These are phyloP conservation scores for Sipha flava DNA, from an alignment of 1,140 invertebrate genomes.

Conservation along the genomic window DNA sequence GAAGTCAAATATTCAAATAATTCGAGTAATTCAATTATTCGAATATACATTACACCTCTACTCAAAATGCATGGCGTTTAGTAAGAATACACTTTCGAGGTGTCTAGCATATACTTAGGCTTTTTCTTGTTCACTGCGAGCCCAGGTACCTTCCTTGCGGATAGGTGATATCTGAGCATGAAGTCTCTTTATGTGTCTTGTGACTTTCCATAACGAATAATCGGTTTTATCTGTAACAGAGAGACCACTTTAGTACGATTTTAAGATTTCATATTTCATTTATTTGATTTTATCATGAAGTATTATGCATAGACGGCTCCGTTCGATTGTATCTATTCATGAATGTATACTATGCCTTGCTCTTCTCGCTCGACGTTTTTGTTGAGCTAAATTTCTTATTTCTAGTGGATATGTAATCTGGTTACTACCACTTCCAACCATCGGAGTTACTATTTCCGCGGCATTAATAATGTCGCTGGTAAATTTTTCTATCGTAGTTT, in stretches of 20 bases:
- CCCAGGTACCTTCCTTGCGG: constrained; percentile 34
- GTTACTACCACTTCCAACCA: not conserved
- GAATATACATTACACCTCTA: too few relatives aligned
- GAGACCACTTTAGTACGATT: not conserved
- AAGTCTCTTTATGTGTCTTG: constrained; percentile 27
- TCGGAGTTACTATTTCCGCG: not conserved
- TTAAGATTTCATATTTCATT: not conserved
- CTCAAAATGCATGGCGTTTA: not conserved
- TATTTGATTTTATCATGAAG: not conserved
- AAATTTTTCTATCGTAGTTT: not conserved
- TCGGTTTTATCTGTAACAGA: constrained; percentile 4
- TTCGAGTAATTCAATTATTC: too few relatives aligned
- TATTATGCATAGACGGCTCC: not conserved
- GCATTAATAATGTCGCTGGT: not conserved
- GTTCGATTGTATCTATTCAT: not conserved
- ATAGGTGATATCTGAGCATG: not conserved
- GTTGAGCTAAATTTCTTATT: not conserved
- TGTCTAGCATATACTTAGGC: constrained; percentile 33
- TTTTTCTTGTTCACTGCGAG: constrained; percentile 35
- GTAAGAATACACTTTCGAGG: constrained; percentile 18
- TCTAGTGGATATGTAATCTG: not conserved
- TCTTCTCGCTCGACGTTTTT: not conserved
- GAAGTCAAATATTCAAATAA: too few relatives aligned
- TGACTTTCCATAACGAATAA: constrained; percentile 37
- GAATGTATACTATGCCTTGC: not conserved